Conservation (phyloP, 1,140 invertebrate species). For the Megalonaias nervosa region DNA sequence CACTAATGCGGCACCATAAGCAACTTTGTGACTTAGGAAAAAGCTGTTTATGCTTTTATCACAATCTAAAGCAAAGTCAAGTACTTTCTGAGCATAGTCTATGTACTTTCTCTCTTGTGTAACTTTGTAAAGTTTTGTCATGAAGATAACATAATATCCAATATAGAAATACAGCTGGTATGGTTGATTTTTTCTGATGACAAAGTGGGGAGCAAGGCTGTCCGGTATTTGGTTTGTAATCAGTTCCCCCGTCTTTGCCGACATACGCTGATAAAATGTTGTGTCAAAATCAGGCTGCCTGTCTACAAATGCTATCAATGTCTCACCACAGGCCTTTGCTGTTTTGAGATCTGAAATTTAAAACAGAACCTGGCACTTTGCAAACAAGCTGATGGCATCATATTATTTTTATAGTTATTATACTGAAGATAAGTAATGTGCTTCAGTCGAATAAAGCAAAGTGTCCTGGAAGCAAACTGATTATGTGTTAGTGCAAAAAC, state of each 20-base stretch:
- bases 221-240: slow-evolving; percentile 8
- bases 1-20: slow-evolving; percentile 38
- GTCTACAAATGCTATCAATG: slow-evolving; percentile 29
- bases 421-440: too few species aligned
- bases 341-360: slow-evolving; percentile 38
- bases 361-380: too few species aligned
- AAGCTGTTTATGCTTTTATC: slow-evolving; percentile 40
- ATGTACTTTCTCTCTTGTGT: slow-evolving; percentile 35
- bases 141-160: slow-evolving; percentile 44
- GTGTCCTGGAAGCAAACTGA: too few species aligned
- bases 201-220: slow-evolving; percentile 33
- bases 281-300: slow-evolving; percentile 34
- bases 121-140: slow-evolving; percentile 36
- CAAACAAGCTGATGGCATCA: too few species aligned
- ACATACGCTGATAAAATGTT: slow-evolving; percentile 20
- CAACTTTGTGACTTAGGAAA: slow-evolving; percentile 45
- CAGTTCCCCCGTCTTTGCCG: slow-evolving; percentile 18
- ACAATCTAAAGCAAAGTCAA: slow-evolving; percentile 43
- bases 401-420: too few species aligned
- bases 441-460: too few species aligned
- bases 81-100: slow-evolving; percentile 24
- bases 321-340: slow-evolving; percentile 35
- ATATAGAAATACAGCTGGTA: slow-evolving; percentile 45
- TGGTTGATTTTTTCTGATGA: slow-evolving; percentile 19
- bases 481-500: too few species aligned